Conservation (phyloP, 2,797 vertebrate species). For the Trichosurus vulpecula region DNA sequence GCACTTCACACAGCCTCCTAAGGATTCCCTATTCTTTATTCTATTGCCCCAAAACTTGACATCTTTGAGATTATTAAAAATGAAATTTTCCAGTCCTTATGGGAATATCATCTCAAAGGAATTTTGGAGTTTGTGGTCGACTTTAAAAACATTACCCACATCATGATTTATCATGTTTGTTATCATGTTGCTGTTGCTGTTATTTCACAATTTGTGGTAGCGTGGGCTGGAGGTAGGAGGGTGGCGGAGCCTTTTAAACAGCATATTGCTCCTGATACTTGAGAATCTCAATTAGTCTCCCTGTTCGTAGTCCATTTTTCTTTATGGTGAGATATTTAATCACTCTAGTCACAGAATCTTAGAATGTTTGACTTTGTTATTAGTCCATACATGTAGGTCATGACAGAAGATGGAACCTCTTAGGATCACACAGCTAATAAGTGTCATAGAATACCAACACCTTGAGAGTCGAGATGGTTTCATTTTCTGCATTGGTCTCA, state of each 20-base stretch:
- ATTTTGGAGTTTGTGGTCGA: neutral
- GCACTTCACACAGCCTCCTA: neutral
- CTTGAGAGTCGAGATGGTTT: neutral
- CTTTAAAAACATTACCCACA: neutral
- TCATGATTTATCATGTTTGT: neutral
- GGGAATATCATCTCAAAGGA: neutral
- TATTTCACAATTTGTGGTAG: neutral
- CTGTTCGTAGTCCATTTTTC: neutral
- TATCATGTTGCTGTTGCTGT: neutral
- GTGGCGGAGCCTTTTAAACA: neutral
- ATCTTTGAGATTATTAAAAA: neutral
- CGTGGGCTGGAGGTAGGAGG: too few species aligned
- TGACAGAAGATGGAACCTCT: neutral
- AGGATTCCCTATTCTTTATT: neutral
- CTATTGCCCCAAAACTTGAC: neutral
- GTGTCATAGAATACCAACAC: neutral
- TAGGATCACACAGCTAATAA: neutral
- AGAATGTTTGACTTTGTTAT: neutral
- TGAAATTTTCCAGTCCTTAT: neutral
- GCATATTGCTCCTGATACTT: neutral
- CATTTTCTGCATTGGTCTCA: neutral
- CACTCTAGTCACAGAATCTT: neutral
- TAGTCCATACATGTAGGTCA: neutral
- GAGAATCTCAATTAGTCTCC: neutral
- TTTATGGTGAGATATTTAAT: neutral